Conservation (phyloP, 2,113 vertebrate genomes). For the Phodopus roborovskii region DNA sequence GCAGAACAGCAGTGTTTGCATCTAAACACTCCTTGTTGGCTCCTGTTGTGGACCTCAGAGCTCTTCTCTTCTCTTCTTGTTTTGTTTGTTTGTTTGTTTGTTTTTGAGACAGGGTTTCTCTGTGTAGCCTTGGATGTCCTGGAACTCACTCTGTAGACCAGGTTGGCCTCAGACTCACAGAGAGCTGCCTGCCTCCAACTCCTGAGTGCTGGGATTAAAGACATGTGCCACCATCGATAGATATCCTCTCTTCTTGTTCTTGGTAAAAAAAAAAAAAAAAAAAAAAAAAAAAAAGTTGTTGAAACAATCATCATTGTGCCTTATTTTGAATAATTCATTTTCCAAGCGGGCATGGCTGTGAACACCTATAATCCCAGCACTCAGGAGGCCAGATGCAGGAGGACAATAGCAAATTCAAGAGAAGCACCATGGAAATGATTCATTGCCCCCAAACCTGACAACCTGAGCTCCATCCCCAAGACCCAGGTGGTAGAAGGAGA, state of each 20-base stretch:
- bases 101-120: too few relatives aligned
- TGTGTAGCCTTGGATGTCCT: too few relatives aligned
- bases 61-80: not conserved
- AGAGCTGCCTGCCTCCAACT: too few relatives aligned
- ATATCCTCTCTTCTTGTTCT: not conserved
- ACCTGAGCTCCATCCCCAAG: not conserved
- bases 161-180: too few relatives aligned
- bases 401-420: not conserved
- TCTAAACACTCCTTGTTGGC: not conserved
- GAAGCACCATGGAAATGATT: not conserved
- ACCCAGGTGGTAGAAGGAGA: not conserved
- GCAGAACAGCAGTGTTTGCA: not conserved
- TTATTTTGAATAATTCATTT: not conserved
- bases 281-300: not conserved
- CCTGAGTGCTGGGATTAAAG: too few relatives aligned
- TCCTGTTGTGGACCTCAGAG: not conserved
- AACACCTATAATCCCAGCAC: not conserved
- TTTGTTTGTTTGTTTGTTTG: not conserved
- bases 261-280: not conserved
- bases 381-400: not conserved
- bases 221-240: too few relatives aligned
- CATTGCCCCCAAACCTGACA: not conserved
- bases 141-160: too few relatives aligned
- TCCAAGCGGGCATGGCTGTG: not conserved
- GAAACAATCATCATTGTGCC: not conserved